Evolutionary conservation across 2,797 vertebrate species (phyloP), one percentile per base, ranked within the genome.

Genomic region (Sebastes reedi): DNA sequence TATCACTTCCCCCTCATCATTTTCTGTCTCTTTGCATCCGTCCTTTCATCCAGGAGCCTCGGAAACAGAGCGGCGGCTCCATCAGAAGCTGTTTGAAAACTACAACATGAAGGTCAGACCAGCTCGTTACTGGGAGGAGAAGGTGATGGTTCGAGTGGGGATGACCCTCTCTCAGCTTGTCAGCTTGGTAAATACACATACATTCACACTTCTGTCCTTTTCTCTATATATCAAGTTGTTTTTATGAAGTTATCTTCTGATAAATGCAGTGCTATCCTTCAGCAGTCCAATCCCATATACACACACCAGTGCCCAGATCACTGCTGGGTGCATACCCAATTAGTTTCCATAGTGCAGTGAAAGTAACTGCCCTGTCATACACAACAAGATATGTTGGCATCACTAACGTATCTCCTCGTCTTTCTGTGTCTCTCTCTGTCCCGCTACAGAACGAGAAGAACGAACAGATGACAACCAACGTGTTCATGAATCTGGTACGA

Each of bases 401-500:
- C 34, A 8, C 71, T 89, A 83, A 90, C 83, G n/a, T 72, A 36
- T 18, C 1, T 56, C 24, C 32, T n/a, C 13, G 6, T 67, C 8
- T 46, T 11, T 55, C 20, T 74, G 6, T 56, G 11, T 81, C 52
- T 80, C 52, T 80, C 46, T 82, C 30, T 73, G 2, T 79, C 54
- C 30, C 6, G 3, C 80, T 60, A 22, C 89, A 96, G 96, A 93
- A 96, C 1, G 94, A 96, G 87, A 96, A 96, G 90, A 96, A 96
- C 27, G 94, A 87, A 24, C 94, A 96, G 86, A 96, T 96, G 96
- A 96, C 95, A 52, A 96, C 96, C 87, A 96, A 96, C 66, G 95
- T 96, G 68, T 96, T 95, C 91, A 96, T 96, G 96, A 96, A 96
- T 91, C 88, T 96, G 96, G 96, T 96, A 93, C n/a, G 87, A 81